Evolutionary conservation across 2,797 vertebrate species (phyloP), one percentile per base, ranked within the genome.

Genomic region (Peromyscus eremicus): DNA sequence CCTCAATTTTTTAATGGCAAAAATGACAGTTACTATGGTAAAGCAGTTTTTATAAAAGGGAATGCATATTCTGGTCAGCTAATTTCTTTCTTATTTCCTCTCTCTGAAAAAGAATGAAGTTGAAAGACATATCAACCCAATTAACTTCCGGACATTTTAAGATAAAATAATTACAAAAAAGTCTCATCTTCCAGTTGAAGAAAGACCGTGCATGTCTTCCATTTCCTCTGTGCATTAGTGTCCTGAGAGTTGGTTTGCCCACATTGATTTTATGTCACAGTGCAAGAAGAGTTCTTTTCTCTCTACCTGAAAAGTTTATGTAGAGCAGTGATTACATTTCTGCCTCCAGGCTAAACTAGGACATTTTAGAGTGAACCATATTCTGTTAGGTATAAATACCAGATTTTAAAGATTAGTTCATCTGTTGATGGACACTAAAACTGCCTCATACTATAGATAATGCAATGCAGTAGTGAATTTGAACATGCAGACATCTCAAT

Each of bases 1-100:
- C 4, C 29, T 70, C 25, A 80, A 46, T 96, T 85, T 94, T 88
- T 23, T 19, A 32, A 90, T 79, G 21, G 32, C 16, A 92, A 93
- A 75, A 94, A 77, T 46, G 23, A 4, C 49, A 81, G 10, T 60
- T 81, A 60, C 12, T 76, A 34, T 40, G 68, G 55, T 57, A 66
- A 82, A 95, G 13, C 14, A 23, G 11, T 66, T 70, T 84, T 80
- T 87, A 80, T 79, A 71, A 77, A 71, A 11, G n/a, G 87, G n/a
- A 57, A 7, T 68, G 2, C 5, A 7, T 55, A 87, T 55, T 88
- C 81, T 85, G 37, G 19, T 64, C 60, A 79, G 57, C 43, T 66
- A 25, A 2, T 85, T 96, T 68, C 37, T 81, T 90, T 70, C 32
- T 90, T 3, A 37, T 92, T 84, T 91, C 94, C 55, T 96, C 25